Base-by-base conservation (phyloP, 2,113 vertebrate species). In the Pelusios castaneus region DNA sequence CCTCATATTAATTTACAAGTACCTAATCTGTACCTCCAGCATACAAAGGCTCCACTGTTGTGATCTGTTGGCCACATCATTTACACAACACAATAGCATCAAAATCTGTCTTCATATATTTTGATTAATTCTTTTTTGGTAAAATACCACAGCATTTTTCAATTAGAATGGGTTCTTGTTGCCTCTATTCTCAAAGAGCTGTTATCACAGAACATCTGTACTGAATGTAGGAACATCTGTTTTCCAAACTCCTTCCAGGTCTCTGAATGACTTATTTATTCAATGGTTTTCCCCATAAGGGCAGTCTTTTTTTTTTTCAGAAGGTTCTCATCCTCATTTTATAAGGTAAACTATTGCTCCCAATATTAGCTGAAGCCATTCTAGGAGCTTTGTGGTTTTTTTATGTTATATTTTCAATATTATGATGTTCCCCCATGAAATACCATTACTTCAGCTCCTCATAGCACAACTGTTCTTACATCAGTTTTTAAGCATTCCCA, bases 181-280 rank as follows among this genome's bases (percentile, higher is more conserved):
- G 89, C 82, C 94, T 90, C 55, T 91, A 43, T 91, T 95, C 94
- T 97, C 95, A 96, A 97, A 97, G 93, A 12, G 0, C 45, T 94
- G 95, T 94, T 97, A 97, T 97, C 97, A 91, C 91, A 92, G 88
- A 97, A 96, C 92, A 93, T 97, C 97, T 97, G 96, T 94, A 87
- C 85, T 92, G 91, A 95, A 96, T 95, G 88, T 90, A 96, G 91
- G 85, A 97, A 95, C 95, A 97, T 96, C 96, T 96, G 94, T 96
- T 96, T 96, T 90, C 85, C 67, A 93, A 93, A 88, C 85, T 88
- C 88, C 52, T 95, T 93, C 87, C 85, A 92, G 85, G 86, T 95
- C 93, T 82, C 92, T 93, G 70, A 86, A 92, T 92, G 87, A 97
- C 82, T 95, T 80, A 93, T 91, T 95, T 96, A 88, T 95, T 89